Conservation (phyloP, 2,888 invertebrate genomes). For the Phortica okadai region DNA sequence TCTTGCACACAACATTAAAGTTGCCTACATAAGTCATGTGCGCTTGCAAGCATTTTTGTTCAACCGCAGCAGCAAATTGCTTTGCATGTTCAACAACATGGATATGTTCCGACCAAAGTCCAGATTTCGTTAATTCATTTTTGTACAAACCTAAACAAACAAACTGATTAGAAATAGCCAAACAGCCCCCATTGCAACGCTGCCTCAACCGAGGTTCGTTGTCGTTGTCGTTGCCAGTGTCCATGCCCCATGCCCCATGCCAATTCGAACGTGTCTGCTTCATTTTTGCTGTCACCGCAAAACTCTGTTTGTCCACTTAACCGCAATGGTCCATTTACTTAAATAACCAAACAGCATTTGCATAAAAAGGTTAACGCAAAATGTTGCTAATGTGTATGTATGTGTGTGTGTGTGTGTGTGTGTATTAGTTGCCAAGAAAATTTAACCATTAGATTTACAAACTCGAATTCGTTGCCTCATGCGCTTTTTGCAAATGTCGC, state of each 20-base stretch:
- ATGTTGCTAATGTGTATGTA: slow-evolving; percentile 50
- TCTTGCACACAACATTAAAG: background rate
- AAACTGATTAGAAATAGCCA: slow-evolving; percentile 33
- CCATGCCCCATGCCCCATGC: background rate
- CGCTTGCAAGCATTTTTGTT: slow-evolving; percentile 32
- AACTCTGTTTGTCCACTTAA: slow-evolving; percentile 56
- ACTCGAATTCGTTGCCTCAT: too few relatives aligned
- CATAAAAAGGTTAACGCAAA: slow-evolving; percentile 66
- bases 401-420: background rate
- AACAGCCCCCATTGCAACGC: background rate
- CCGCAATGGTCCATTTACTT: slow-evolving; percentile 57
- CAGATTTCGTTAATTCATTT: slow-evolving; percentile 21
- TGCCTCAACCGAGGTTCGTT: too few relatives aligned
- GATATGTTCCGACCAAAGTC: background rate
- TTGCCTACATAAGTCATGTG: slow-evolving; percentile 30
- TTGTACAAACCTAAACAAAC: slow-evolving; percentile 9
- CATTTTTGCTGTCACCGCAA: slow-evolving; percentile 30
- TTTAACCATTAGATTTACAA: too few relatives aligned
- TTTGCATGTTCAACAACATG: too few relatives aligned
- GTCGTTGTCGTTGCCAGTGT: too few relatives aligned
- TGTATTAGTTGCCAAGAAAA: background rate
- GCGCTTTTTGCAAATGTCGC: too few relatives aligned
- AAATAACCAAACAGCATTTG: slow-evolving; percentile 52
- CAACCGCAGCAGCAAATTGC: background rate
- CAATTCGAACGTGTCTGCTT: slow-evolving; percentile 1